Evolutionary conservation across 2,797 vertebrate species (phyloP).

Genomic region (Pristis pectinata): DNA sequence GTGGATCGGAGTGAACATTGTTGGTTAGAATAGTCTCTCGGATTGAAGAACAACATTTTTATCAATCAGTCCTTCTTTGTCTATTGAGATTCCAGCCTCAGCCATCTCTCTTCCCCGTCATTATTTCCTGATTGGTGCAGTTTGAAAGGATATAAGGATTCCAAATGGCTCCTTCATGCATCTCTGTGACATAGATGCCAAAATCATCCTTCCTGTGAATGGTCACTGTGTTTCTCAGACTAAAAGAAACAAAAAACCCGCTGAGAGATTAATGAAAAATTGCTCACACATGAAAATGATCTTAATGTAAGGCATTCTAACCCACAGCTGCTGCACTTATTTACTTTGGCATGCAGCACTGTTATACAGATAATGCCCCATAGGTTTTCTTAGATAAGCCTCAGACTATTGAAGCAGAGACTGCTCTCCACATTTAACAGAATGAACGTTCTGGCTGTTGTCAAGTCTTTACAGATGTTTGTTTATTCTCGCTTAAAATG

Average conservation of each 20-base stretch:
- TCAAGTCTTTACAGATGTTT: slow-evolving; percentile 19
- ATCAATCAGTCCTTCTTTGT: background rate
- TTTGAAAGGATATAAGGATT: background rate
- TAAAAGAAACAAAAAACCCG: slow-evolving; percentile 25
- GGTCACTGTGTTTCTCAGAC: background rate
- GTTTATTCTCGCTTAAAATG: background rate
- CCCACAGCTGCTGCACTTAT: slow-evolving; percentile 55
- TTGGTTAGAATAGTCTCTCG: background rate
- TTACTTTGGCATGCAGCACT: slow-evolving; percentile 51
- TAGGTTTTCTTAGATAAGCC: slow-evolving; percentile 47
- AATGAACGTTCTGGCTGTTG: background rate
- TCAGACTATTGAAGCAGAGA: slow-evolving; percentile 43
- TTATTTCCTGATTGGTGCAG: background rate
- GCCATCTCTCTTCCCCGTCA: background rate
- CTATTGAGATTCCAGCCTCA: background rate
- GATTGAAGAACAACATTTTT: background rate
- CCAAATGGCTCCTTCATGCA: background rate
- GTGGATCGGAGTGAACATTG: background rate
- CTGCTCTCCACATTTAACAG: slow-evolving; percentile 31
- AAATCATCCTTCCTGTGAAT: slow-evolving; percentile 32
- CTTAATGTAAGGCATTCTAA: slow-evolving; percentile 54
- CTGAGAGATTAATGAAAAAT: slow-evolving; percentile 43
- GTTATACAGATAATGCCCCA: slow-evolving; percentile 45
- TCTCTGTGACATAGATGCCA: background rate
- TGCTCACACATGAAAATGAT: slow-evolving; percentile 66